Evolutionary conservation across 2,888 invertebrate species (phyloP), one percentile per base, ranked within the genome.

Genomic region (Sphinx pinastri): DNA sequence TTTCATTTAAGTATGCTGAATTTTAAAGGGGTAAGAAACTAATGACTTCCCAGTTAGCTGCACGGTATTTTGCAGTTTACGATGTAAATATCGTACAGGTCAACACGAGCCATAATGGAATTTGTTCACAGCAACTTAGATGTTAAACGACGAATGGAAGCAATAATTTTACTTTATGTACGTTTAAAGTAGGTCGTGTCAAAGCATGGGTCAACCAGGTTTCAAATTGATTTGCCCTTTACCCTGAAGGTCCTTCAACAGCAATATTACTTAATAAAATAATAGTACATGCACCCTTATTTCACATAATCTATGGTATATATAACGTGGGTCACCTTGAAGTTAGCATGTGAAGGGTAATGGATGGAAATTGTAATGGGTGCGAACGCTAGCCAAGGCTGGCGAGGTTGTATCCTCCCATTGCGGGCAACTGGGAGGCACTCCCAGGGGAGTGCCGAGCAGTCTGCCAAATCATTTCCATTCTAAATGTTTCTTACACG

Each of bases 361-460:
- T 71, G 71, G 72, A 68, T 70, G 70, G 67, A 55, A 55, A 55
- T 55, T 55, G 19, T 1, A 71, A 74, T 70, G 67, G 74, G 71
- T 73, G 77, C 76, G 78, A 82, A 77, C 79, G 74, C 70, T 72
- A 74, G 70, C 66, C 70, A 47, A 55, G 49, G 60, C 71, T 67
- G 71, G 4, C 76, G 85, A 86, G 85, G 86, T 80, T 74, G 72
- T 76, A 68, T 80, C 76, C 75, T 78, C 77, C 80, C 75, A 73
- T 58, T 57, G 71, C 59, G 74, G 79, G 77, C 72, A 72, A 75
- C 38, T 38, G 6, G 38, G 38, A 38, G 38, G 38, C 38, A 38
- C 79, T 77, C 78, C 78, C 72, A 76, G 74, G 74, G 84, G 84
- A 80, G 84, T 78, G 85, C 75, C 83, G 55, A 16, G 59, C 47